Conservation (phyloP, 2,888 invertebrate genomes). For the Yponomeuta evonymella region DNA sequence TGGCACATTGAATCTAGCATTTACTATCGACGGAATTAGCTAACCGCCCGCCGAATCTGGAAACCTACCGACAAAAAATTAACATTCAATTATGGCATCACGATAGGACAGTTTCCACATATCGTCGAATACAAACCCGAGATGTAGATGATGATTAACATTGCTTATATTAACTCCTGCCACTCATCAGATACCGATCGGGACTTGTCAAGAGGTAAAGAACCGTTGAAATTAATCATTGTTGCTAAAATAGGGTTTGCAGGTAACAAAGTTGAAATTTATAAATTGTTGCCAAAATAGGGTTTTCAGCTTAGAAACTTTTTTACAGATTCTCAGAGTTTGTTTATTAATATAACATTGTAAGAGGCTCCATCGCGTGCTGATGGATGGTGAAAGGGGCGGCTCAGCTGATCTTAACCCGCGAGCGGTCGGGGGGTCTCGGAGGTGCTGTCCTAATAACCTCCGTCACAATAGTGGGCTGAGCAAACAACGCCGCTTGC, state of each 20-base stretch:
- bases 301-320: conserved; percentile 4
- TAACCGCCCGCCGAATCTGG: not conserved
- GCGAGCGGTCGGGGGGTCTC: conserved; percentile 34
- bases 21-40: not conserved
- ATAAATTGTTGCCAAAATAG: conserved; percentile 6
- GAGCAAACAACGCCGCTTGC: conserved; percentile 52
- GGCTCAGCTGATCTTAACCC: conserved; percentile 14
- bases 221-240: conserved; percentile 14
- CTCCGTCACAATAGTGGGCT: conserved; percentile 58
- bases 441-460: conserved; percentile 63
- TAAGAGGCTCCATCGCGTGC: not conserved
- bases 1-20: not conserved
- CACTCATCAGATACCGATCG: not conserved
- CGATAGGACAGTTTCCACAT: conserved; percentile 1
- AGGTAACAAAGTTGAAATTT: conserved; percentile 15
- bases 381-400: conserved; percentile 12
- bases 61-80: not conserved
- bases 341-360: not conserved
- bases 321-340: not conserved
- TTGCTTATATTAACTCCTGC: not conserved
- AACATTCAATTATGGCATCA: conserved; percentile 3
- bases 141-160: not conserved
- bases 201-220: conserved; percentile 9
- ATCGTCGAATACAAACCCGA: conserved; percentile 13
- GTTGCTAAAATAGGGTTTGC: conserved; percentile 3